Base-by-base conservation (phyloP, 2,797 vertebrate species). In the Novumbra hubbsi region DNA sequence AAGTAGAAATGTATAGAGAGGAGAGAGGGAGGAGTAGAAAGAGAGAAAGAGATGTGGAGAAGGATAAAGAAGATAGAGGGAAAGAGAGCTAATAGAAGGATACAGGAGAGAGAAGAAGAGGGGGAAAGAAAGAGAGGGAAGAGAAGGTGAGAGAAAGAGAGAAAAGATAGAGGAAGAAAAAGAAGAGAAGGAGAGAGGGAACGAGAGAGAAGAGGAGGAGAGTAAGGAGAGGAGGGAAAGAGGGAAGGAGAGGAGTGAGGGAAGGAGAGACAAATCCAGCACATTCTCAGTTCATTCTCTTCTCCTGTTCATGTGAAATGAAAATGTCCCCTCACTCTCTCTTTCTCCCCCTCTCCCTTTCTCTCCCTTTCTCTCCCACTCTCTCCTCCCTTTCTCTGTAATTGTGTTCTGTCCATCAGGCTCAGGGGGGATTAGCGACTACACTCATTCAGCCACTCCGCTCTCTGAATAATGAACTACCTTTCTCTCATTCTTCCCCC, bases 371-470 rank as follows among this genome's bases (percentile, higher is more conserved):
- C n/a, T 67, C 65, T 21, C 34, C 14, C 66, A 8, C 65, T 21
- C 66, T 45, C 66, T 15, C 8, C n/a, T 68, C 66, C 7, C 38
- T 41, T 38, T n/a, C 65, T 14, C 65, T 66, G 28, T 67, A 32
- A 67, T 67, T 38, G 38, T 24, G 38, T 67, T 67, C 32, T 38
- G 38, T 21, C 65, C 65, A 41, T 34, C 65, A 34, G 5, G 32
- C 65, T 38, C 38, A 38, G 65, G 32, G 32, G 65, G 19, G 65
- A 38, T 64, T 64, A 21, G n/a, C 32, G 19, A 15, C 32, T 21
- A 38, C 64, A 87, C 72, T 71, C 83, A 87, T 88, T 91, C 89
- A 84, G 84, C 84, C 88, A 87, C 55, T 60, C 55, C 12, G 55
- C 21, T 60, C 55, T 60, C 21, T 60, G 55, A 60, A 60, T 60